Base-by-base conservation (phyloP, 1,140 invertebrate genomes). In the Solenopsis fugax region DNA sequence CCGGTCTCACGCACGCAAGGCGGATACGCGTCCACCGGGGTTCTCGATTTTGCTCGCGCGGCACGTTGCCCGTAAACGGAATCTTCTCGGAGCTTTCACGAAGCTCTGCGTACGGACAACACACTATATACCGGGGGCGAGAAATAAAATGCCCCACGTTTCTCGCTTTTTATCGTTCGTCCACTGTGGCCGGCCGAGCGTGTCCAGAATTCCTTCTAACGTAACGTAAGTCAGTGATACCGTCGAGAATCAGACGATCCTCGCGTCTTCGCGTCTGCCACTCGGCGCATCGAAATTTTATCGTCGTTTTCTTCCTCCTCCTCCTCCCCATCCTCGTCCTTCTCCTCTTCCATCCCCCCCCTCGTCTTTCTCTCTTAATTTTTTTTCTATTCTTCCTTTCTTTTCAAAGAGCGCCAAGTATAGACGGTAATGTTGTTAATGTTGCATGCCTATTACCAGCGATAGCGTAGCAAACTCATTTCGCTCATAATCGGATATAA, bases 11-110 rank as follows among this genome's bases (percentile, higher is more conserved):
- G 76, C 90, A 92, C 91, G 91, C 91, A 90, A 85, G 69, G 58
- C 48, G 89, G 86, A 92, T 89, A 90, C 75, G 89, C 89, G 89
- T 72, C 75, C 56, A 34, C 85, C 85, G 48, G 84, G 64, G 84
- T 85, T 81, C 82, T 82, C 91, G 29, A 87, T 91, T 91, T 90
- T 86, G 89, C 86, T 90, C 88, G 58, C 91, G 48, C 87, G 64
- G 90, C 91, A 91, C 89, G 89, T 91, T 86, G 89, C 85, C 89
- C 89, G 89, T 90, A 90, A 90, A 90, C 89, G 89, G 89, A 90
- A 90, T 90, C 88, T 90, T 90, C 89, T 81, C 85, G 81, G 64
- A 82, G 87, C 89, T 90, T 88, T 90, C 89, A 78, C 88, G 78
- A 85, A 88, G 89, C 88, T 89, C 71, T 80, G 77, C n/a, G 88